Conservation (phyloP, 2,113 vertebrate species). For the Tachysurus fulvidraco region DNA sequence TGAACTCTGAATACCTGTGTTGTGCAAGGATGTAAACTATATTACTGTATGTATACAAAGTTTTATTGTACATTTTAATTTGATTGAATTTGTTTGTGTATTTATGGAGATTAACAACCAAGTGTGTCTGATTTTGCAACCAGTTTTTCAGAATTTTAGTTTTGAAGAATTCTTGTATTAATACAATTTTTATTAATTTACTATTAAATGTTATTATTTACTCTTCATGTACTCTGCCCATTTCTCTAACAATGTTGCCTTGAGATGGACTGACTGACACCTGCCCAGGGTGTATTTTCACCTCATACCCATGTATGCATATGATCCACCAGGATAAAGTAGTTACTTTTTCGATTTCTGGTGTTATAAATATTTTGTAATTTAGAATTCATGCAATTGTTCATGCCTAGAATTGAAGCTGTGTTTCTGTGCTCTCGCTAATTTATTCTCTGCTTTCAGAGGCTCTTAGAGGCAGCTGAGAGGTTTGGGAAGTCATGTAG, state of each 20-base stretch:
- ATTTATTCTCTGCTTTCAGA: background rate
- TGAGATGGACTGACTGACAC: background rate
- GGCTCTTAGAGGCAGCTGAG: background rate
- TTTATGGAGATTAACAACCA: background rate
- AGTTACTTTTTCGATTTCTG: background rate
- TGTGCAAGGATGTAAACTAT: background rate
- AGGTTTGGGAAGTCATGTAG: background rate
- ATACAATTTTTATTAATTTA: background rate
- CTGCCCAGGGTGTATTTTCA: background rate
- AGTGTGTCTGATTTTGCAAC: background rate
- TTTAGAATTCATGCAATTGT: background rate
- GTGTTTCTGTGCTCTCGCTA: background rate
- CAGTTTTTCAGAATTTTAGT: background rate
- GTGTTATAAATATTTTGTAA: background rate
- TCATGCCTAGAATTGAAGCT: background rate
- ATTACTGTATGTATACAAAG: background rate
- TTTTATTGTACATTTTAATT: background rate
- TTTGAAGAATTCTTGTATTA: too few species aligned
- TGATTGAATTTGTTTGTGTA: background rate
- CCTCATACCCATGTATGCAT: background rate
- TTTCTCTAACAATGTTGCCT: background rate
- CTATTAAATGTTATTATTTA: background rate
- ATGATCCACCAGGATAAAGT: background rate
- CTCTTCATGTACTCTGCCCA: background rate
- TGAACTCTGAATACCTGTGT: background rate